These are phyloP conservation scores for Baronia brevicornis DNA, from an alignment of 2,888 invertebrate species.

Conservation along the genomic window DNA sequence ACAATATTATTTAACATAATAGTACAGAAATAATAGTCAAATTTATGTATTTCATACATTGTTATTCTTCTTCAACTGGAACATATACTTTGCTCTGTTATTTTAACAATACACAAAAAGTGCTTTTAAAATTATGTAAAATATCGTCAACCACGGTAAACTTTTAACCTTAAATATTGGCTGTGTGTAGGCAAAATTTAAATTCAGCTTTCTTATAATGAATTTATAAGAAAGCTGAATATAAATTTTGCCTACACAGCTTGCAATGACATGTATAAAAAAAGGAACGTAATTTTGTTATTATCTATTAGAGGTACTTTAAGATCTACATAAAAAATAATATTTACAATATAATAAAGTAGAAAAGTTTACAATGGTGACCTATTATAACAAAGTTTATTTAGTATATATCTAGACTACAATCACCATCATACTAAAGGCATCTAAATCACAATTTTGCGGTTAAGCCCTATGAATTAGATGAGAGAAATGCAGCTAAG, in stretches of 20 bases:
- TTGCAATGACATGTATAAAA: not conserved
- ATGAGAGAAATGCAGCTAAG: too few species aligned
- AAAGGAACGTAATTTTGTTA: conserved; percentile 3
- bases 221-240: not conserved
- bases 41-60: conserved; percentile 23
- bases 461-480: conserved; percentile 66
- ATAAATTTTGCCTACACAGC: not conserved
- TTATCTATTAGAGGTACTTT: not conserved
- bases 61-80: too few species aligned
- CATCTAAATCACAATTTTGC: conserved; percentile 64
- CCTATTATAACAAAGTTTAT: conserved; percentile 23
- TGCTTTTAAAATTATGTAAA: conserved; percentile 47
- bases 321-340: conserved; percentile 3
- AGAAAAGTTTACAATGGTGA: conserved; percentile 1
- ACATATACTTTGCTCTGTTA: too few species aligned
- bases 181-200: conserved; percentile 2
- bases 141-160: conserved; percentile 47
- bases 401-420: conserved; percentile 6
- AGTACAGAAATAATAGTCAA: conserved; percentile 5
- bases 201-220: conserved; percentile 4
- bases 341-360: conserved; percentile 6
- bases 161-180: conserved; percentile 15
- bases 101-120: conserved; percentile 40
- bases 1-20: conserved; percentile 1
- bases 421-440: conserved; percentile 55